Percentiles rank a stretch among this genome's conserved stretches.
Conservation (phyloP, 2,888 invertebrate species). For the Tenthredo livida region DNA sequence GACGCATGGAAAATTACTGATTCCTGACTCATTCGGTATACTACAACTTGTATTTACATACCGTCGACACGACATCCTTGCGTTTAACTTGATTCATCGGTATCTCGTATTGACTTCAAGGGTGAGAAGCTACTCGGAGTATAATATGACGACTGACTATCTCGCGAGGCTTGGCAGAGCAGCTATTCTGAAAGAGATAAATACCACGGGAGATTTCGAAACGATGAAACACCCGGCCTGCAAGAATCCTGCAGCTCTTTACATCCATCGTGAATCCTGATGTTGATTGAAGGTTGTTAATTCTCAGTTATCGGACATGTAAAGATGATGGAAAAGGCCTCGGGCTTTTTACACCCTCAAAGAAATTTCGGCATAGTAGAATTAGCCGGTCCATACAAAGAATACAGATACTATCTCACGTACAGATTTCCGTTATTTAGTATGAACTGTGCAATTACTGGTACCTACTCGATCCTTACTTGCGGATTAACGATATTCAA, state of each 20-base stretch:
- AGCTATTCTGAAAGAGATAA: conserved; percentile 1
- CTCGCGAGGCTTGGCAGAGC: neutral
- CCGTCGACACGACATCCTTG: conserved; percentile 30
- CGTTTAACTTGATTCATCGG: conserved; percentile 42
- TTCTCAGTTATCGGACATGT: neutral
- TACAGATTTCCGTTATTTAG: conserved; percentile 22
- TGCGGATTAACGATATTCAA: neutral
- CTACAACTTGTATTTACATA: conserved; percentile 27
- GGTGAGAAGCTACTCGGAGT: conserved; percentile 39
- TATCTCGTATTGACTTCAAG: conserved; percentile 34
- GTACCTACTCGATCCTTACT: neutral
- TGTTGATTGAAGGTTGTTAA: neutral
- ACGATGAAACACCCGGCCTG: conserved; percentile 23
- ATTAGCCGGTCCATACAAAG: neutral
- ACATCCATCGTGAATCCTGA: neutral
- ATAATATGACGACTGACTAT: neutral
- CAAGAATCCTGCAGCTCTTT: conserved; percentile 12
- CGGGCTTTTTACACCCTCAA: neutral
- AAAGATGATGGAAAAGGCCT: neutral
- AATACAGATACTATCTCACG: neutral
- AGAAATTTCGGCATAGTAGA: too few relatives aligned
- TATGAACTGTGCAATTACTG: conserved; percentile 41
- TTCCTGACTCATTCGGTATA: conserved; percentile 39
- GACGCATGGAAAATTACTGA: conserved; percentile 46
- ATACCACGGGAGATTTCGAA: conserved; percentile 19